These are phyloP conservation scores for Aquatica leii DNA, from an alignment of 2,888 invertebrate genomes.

Conservation along the genomic window DNA sequence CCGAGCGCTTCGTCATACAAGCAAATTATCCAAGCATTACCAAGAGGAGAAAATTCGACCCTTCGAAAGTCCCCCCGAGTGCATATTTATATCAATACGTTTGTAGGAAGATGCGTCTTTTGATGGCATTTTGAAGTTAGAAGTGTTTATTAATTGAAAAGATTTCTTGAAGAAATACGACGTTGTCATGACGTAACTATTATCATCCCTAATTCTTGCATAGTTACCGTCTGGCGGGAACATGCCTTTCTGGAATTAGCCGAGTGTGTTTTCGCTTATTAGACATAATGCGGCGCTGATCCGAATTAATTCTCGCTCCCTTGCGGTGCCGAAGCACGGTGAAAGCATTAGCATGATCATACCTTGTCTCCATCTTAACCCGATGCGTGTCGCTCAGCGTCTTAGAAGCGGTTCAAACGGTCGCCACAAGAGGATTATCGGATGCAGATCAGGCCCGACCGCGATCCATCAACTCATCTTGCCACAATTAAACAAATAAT, in stretches of 20 bases:
- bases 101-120: no score
- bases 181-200: neutral
- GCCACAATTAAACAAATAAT: conserved; percentile 57
- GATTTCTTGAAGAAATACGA: neutral
- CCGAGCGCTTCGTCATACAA: conserved; percentile 46
- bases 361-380: conserved; percentile 60
- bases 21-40: conserved; percentile 46
- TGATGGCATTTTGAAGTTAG: no score
- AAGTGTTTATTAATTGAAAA: no score
- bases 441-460: conserved; percentile 54
- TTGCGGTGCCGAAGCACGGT: conserved; percentile 59
- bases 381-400: conserved; percentile 56
- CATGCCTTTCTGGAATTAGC: conserved; percentile 48
- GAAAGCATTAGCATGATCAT: conserved; percentile 62
- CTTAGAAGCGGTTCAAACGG: conserved; percentile 58
- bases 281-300: conserved; percentile 59
- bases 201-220: conserved; percentile 19
- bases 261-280: conserved; percentile 61
- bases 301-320: conserved; percentile 58
- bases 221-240: conserved; percentile 32
- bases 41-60: conserved; percentile 26
- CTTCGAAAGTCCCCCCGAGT: conserved; percentile 14
- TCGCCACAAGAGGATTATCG: conserved; percentile 61
- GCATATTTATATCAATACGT: no score
- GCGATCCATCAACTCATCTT: conserved; percentile 49